Evolutionary conservation across 2,113 vertebrate genomes (phyloP), one percentile per base, ranked within the genome.

Genomic region (Nematolebias whitei): DNA sequence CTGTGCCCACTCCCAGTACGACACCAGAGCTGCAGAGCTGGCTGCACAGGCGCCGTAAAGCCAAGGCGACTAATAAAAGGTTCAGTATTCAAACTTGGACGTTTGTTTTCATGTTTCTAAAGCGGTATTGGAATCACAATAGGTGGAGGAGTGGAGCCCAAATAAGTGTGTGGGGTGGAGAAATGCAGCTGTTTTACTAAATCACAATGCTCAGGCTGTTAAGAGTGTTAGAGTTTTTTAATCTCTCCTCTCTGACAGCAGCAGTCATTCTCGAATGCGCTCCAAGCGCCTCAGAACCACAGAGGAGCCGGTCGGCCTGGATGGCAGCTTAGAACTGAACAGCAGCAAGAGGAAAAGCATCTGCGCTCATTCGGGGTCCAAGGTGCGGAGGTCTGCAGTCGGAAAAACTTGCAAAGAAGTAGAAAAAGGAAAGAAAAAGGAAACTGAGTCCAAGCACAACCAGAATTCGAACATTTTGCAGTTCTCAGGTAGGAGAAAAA

Each of bases 21-120:
- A 98, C 95, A 11, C 96, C 95, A 2, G 96, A 98, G 91, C 91
- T 98, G 54, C 93, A 93, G 73, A 85, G 77, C 40, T 99, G 97
- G 97, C 69, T 96, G 29, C 94, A 95, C 72, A 93, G 92, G 67
- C 93, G 91, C 63, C 93, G 79, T 67, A 95, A 91, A 86, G 54
- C 57, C 63, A 92, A 79, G 65, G 90, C 89, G 26, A 1, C 85
- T 23, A 84, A 88, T 15, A 92, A 84, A 66, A 90, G 94, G 95
- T 97, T 94, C 74, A 10, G 15, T 32, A 43, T 79, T 40, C 12
- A 23, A 35, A 22, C 6, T 62, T 9, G 0, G 16, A 15, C 20
- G 24, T 6, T 53, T 19, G 6, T 38, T 56, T 6, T 35, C 32
- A 32, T 29, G 23, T 29, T 57, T 62, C 29, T 20, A 22, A 10